A percentile compares a stretch with the other conserved stretches of the same genome.
These are phyloP conservation scores for Blastomussa wellsi DNA, from an alignment of 92 coral and sea anemone species.

Conservation along the genomic window DNA sequence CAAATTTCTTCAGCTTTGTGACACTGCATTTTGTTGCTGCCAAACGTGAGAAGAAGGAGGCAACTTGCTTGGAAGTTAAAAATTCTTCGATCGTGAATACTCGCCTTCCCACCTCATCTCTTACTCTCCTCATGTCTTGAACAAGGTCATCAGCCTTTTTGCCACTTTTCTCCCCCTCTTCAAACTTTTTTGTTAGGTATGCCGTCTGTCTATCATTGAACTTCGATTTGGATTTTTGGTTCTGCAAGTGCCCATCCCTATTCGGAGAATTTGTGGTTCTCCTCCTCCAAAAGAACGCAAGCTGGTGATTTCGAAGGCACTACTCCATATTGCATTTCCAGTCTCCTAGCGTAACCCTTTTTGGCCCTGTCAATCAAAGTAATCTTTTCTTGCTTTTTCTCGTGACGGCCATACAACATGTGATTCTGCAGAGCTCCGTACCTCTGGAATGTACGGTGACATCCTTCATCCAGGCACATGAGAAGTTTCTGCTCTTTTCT, in stretches of 20 bases:
- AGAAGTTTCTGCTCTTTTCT: slow-evolving; percentile 17
- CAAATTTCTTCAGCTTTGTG: slow-evolving; percentile 13
- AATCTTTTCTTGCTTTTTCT: background rate
- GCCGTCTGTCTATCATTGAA: too few species aligned
- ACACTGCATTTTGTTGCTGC: slow-evolving; percentile 37
- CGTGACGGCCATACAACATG: slow-evolving; percentile 19
- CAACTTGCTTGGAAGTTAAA: slow-evolving; percentile 16
- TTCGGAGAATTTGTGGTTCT: slow-evolving; percentile 4
- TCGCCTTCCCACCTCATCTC: slow-evolving; percentile 1
- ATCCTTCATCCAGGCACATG: slow-evolving; percentile 18
- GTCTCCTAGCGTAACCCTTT: too few species aligned
- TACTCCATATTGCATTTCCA: background rate
- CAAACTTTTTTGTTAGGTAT: too few species aligned
- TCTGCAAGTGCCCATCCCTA: too few species aligned
- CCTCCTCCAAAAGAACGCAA: slow-evolving; percentile 23
- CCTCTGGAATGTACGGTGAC: slow-evolving; percentile 5
- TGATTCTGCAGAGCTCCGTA: slow-evolving; percentile 10
- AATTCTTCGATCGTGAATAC: slow-evolving; percentile 14
- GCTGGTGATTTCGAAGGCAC: background rate
- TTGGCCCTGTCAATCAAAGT: too few species aligned
- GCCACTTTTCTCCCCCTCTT: too few species aligned
- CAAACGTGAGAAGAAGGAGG: slow-evolving; percentile 26
- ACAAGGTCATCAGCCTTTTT: too few species aligned
- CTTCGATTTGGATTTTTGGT: slow-evolving; percentile 4
- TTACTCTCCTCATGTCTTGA: slow-evolving; percentile 25